Conservation (phyloP, 1,140 invertebrate species). For the Hestina assimilis region DNA sequence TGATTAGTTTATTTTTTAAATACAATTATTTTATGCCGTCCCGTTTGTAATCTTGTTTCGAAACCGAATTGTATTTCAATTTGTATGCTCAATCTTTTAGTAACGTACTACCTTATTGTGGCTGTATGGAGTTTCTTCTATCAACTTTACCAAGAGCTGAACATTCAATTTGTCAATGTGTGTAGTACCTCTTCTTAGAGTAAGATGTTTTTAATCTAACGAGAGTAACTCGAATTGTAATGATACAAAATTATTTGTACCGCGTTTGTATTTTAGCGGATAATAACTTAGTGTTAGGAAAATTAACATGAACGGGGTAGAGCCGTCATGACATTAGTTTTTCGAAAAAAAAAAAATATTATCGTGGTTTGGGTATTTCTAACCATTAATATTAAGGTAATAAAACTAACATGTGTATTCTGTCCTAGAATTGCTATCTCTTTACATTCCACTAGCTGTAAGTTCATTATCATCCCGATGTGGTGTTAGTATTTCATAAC, state of each 20-base stretch:
- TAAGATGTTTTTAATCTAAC: slow-evolving; percentile 2
- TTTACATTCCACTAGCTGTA: slow-evolving; percentile 68
- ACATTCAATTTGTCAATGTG: slow-evolving; percentile 20
- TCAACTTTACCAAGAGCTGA: slow-evolving; percentile 16
- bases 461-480: slow-evolving; percentile 56
- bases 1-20: slow-evolving; percentile 8
- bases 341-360: slow-evolving; percentile 28
- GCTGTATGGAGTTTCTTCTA: neutral
- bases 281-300: neutral
- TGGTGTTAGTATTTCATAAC: slow-evolving; percentile 38
- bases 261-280: neutral
- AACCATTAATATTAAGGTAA: slow-evolving; percentile 67
- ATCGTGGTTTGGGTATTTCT: slow-evolving; percentile 68
- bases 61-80: neutral
- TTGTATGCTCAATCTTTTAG: neutral
- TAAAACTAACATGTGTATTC: slow-evolving; percentile 59
- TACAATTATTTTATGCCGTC: slow-evolving; percentile 15
- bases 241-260: neutral
- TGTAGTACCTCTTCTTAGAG: slow-evolving; percentile 28
- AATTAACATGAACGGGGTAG: neutral
- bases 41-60: neutral
- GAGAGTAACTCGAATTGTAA: neutral
- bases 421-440: slow-evolving; percentile 41
- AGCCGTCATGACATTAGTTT: slow-evolving; percentile 1
- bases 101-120: neutral